Conservation (phyloP, 1,140 invertebrate species). For the Trachelipus rathkii region DNA sequence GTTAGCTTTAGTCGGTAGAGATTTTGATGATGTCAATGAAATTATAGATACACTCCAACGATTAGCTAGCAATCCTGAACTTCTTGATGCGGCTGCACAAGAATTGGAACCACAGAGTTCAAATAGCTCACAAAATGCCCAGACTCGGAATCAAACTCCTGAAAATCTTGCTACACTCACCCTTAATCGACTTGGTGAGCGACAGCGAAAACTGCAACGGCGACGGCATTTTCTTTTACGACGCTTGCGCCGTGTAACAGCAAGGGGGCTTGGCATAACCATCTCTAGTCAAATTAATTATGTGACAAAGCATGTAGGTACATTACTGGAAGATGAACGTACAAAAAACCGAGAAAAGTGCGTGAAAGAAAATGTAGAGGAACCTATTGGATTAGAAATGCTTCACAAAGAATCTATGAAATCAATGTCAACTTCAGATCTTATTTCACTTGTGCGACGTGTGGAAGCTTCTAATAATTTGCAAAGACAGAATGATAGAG, state of each 20-base stretch:
- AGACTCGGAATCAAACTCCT: neutral
- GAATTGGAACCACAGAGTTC: neutral
- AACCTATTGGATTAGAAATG: neutral
- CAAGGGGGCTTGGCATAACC: neutral
- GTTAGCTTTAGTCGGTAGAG: neutral
- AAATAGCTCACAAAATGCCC: neutral
- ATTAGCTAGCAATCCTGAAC: neutral
- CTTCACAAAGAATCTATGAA: conserved; percentile 1
- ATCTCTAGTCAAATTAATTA: neutral
- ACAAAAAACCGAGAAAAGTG: neutral
- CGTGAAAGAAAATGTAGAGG: neutral
- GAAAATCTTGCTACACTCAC: neutral
- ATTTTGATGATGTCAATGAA: conserved; percentile 1
- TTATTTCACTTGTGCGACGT: conserved; percentile 43
- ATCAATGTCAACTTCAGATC: conserved; percentile 25
- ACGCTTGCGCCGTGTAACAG: neutral
- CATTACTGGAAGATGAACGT: neutral
- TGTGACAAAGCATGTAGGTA: neutral
- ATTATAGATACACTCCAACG: neutral
- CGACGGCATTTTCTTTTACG: neutral
- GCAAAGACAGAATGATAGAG: neutral
- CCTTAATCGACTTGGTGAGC: neutral
- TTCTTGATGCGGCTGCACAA: neutral
- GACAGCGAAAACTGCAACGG: neutral
- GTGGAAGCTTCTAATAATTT: conserved; percentile 18